Evolutionary conservation across 2,888 invertebrate genomes (phyloP), one percentile per base, ranked within the genome.

Genomic region (Drepana falcataria): DNA sequence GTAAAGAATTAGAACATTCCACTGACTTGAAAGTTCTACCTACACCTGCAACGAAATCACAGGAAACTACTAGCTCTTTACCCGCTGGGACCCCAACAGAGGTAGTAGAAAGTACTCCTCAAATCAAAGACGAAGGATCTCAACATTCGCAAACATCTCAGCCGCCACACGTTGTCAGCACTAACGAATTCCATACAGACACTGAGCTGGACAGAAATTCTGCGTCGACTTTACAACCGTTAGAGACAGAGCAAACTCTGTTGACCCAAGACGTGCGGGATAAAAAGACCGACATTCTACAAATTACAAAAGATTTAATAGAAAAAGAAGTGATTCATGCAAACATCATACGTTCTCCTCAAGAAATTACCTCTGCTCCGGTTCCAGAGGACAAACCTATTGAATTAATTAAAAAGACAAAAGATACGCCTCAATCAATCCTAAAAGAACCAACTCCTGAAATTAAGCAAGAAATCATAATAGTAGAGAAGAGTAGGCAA

Each of bases 261-360:
- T 37, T 37, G 41, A 48, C 44, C 3, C 52, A 49, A 47, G 55
- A 53, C 49, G 55, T 48, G 55, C 52, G 37, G 57, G 53, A 40
- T 52, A 57, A 53, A 57, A 54, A 21, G 21, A 21, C 47, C 2
- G 63, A 64, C 48, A 52, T 72, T 4, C 49, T 68, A 35, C 65
- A 70, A 55, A 2, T 66, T 9, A 73, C 73, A 7, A 69, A 71
- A 58, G 64, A 73, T 51, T 56, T 75, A 44, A 56, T 78, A 40
- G 68, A 76, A 4, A 68, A 64, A 49, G 75, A 78, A 61, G 71
- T 60, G 41, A 53, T 64, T 47, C 61, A 70, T 37, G 40, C 60
- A 47, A 60, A 48, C 4, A 48, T 49, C 7, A 55, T 67, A 7
- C 53, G 57, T 6, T 51, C 53, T 7, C 54, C 58, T 49, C 6